phyloP scores from a whole-genome alignment of 2,888 invertebrate species.

The Chrysolina haemoptera region DNA sequence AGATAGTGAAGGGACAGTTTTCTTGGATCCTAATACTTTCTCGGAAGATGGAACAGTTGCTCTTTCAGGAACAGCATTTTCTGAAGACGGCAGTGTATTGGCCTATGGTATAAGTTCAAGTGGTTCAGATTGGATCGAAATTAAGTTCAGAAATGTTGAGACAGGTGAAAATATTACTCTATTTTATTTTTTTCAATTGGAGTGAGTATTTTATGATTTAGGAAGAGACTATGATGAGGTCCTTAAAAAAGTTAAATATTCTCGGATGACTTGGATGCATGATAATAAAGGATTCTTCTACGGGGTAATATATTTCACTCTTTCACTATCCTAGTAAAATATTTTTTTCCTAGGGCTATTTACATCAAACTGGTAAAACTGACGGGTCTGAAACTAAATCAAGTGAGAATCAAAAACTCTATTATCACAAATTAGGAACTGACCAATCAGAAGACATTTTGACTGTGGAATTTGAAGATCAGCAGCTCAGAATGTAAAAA shows the following conservation, averaged over 20 bases:
- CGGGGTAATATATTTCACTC: constrained; percentile 74
- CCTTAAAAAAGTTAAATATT: constrained; percentile 94
- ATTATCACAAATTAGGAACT: constrained; percentile 91
- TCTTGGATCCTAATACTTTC: constrained; percentile 95
- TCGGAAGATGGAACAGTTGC: constrained; percentile 94
- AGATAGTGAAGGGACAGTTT: constrained; percentile 83
- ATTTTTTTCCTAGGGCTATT: constrained; percentile 78
- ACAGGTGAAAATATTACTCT: constrained; percentile 71
- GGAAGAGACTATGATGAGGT: constrained; percentile 87
- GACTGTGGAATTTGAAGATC: constrained; percentile 92
- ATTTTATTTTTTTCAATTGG: constrained; percentile 24
- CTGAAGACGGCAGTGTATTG: constrained; percentile 90
- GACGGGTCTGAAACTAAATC: constrained; percentile 94
- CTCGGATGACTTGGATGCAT: constrained; percentile 93
- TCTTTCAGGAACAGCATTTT: constrained; percentile 83
- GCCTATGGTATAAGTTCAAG: constrained; percentile 94
- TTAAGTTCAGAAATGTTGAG: constrained; percentile 84
- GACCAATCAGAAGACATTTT: constrained; percentile 89
- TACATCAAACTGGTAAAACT: constrained; percentile 82
- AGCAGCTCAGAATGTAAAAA: constrained; percentile 90
- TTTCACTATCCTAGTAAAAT: constrained; percentile 28
- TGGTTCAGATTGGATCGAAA: constrained; percentile 97
- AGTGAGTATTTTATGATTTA: constrained; percentile 34
- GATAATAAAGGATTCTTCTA: constrained; percentile 97
- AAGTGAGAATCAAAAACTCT: constrained; percentile 93